Evolutionary conservation across 2,113 vertebrate genomes (phyloP), one percentile per base, ranked within the genome.

Genomic region (Catharus fuscescens): DNA sequence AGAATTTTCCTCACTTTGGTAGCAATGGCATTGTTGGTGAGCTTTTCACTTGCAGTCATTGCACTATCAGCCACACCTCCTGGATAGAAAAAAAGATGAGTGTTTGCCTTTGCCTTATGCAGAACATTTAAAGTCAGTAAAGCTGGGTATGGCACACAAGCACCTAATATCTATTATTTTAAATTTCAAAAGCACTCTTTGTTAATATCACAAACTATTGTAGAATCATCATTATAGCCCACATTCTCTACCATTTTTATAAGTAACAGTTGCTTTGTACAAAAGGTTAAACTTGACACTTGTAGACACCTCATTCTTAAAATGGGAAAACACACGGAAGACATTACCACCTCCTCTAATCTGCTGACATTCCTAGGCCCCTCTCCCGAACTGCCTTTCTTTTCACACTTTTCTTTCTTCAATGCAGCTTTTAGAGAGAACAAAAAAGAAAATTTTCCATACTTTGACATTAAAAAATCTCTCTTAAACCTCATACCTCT

Each of bases 291-390:
- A 77, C 44, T 32, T 92, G 77, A 78, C 67, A 57, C 67, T 82
- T 93, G 69, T 36, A 78, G 86, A 80, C 90, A 88, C 71, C 81
- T 93, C 77, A 80, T 93, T 88, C 89, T 90, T 74, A 88, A 92
- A 23, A 54, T 15, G 10, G 76, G n/a, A 83, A 88, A 93, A 94
- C 88, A 93, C 76, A 80, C 0, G 64, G 90, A 90, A 96, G 72
- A 70, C 80, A 92, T 91, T 89, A 95, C 69, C 16, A 0, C 85
- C 74, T 86, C 71, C 62, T 86, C 94, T 93, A 95, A 94, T 91
- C 59, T 1, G 2, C 80, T 90, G 70, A 80, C 81, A 80, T 86
- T 87, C 84, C 47, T 34, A 80, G 74, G 78, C 26, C 78, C 6
- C 70, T 85, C 80, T 91, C 65, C 53, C 6, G 0, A 31, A 74